Evolutionary conservation across 2,888 invertebrate species (phyloP), one percentile per base, ranked within the genome.

Genomic region (Philereme transversata): DNA sequence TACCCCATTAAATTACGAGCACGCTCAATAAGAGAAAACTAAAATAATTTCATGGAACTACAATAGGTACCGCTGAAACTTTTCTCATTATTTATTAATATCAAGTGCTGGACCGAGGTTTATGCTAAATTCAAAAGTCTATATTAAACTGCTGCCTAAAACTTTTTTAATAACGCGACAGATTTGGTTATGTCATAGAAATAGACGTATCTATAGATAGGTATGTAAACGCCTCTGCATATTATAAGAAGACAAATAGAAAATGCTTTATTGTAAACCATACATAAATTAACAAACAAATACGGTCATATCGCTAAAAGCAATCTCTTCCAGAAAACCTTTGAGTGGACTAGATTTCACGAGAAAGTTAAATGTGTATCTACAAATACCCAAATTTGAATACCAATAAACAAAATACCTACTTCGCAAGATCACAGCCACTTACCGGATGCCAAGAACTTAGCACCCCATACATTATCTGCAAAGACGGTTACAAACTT

Each of bases 21-120:
- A 40, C 22, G 5, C 34, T 45, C 49, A 53, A 50, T 51, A 48
- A 40, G 60, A 55, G 51, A 48, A 51, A 64, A 60, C 57, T 60
- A 54, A 60, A 64, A 59, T 60, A 56, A 56, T 57, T 63, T 57
- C 47, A 53, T 56, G 36, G 35, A 63, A 63, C 59, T 63, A 62
- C 49, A 56, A 56, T 56, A n/a, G n/a, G 22, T 22, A 46, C 52
- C 46, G 59, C 48, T 4, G 46, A 48, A 71, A 74, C 64, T 74
- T 75, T 71, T 69, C 70, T 70, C 68, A 69, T 72, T 73, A 73
- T 66, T 68, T 70, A 70, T 77, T 74, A 78, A 76, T 76, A 75
- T 70, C 68, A 77, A 74, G 68, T 73, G 64, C 67, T 66, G 73
- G 74, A 74, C 69, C 36, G 44, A 38, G 49, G 40, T 44, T 22